Percentiles rank a stretch among this genome's conserved stretches.
These are phyloP conservation scores for Gallirallus australis DNA, from an alignment of 2,797 vertebrate genomes.

Conservation along the genomic window DNA sequence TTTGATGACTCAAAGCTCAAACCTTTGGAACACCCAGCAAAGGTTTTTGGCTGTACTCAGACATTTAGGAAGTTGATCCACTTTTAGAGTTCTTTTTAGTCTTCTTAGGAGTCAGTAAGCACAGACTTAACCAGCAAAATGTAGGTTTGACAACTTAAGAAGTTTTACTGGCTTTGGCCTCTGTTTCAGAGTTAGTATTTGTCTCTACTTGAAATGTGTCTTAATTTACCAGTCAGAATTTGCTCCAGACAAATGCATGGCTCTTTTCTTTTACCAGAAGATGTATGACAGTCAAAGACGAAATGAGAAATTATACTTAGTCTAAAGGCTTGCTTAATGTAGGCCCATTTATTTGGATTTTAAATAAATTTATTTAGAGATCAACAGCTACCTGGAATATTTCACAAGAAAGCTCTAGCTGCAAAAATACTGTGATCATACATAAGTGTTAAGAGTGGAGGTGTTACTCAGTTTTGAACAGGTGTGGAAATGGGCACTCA, in stretches of 20 bases:
- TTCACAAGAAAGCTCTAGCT: neutral
- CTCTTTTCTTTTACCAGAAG: neutral
- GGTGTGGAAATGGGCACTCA: neutral
- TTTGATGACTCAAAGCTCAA: neutral
- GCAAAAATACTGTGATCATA: neutral
- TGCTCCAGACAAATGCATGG: neutral
- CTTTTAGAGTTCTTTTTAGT: neutral
- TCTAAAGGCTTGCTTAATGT: neutral
- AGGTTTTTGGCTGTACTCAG: neutral
- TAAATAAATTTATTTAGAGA: neutral
- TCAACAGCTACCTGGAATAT: neutral
- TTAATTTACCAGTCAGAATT: neutral
- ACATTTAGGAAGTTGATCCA: neutral
- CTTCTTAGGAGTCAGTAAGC: neutral
- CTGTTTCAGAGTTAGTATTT: neutral
- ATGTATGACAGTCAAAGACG: neutral
- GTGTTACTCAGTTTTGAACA: neutral
- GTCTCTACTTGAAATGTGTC: neutral
- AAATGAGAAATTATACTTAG: neutral
- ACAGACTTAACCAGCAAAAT: neutral
- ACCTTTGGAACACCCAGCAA: neutral
- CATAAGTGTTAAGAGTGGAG: neutral
- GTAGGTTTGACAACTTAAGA: neutral
- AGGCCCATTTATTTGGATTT: neutral
- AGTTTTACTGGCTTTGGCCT: neutral